A percentile compares a stretch with the other conserved stretches of the same genome.
phyloP scores from a whole-genome alignment of 2,113 vertebrate species.

The Petroica traversi region DNA sequence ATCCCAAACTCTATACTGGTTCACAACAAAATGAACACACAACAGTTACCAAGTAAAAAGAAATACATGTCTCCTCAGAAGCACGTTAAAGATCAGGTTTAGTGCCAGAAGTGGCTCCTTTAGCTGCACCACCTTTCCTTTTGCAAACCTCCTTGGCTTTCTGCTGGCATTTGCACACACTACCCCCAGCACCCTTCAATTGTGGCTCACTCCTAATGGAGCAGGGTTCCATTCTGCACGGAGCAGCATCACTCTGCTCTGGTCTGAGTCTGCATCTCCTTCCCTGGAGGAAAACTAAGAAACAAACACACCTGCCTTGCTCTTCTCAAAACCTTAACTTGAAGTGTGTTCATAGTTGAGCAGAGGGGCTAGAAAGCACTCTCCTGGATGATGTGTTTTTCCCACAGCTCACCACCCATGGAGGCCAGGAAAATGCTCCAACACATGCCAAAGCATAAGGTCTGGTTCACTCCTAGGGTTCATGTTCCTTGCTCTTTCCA shows the following conservation, averaged over 20 bases:
- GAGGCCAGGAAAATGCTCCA: not conserved
- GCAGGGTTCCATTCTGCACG: not conserved
- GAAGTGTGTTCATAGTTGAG: rapidly evolving
- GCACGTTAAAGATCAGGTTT: not conserved
- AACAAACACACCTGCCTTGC: rapidly evolving
- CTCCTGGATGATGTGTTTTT: not conserved
- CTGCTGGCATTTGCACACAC: rapidly evolving
- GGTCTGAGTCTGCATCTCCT: not conserved
- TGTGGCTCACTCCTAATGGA: rapidly evolving
- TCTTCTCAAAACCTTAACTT: not conserved
- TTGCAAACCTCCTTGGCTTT: not conserved
- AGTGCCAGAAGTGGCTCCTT: not conserved
- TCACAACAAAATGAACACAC: not conserved
- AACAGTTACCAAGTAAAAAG: not conserved
- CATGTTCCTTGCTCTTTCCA: not conserved
- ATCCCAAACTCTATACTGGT: not conserved
- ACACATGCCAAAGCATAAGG: rapidly evolving
- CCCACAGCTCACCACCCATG: rapidly evolving
- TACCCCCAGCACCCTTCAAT: not conserved
- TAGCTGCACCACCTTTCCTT: not conserved
- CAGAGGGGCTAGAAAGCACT: not conserved
- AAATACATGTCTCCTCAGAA: not conserved
- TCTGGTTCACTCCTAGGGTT: not conserved
- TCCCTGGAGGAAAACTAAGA: not conserved
- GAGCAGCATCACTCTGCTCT: rapidly evolving